These are phyloP conservation scores for Mimumesa dahlbomi DNA, from an alignment of 2,888 invertebrate genomes.

Conservation along the genomic window DNA sequence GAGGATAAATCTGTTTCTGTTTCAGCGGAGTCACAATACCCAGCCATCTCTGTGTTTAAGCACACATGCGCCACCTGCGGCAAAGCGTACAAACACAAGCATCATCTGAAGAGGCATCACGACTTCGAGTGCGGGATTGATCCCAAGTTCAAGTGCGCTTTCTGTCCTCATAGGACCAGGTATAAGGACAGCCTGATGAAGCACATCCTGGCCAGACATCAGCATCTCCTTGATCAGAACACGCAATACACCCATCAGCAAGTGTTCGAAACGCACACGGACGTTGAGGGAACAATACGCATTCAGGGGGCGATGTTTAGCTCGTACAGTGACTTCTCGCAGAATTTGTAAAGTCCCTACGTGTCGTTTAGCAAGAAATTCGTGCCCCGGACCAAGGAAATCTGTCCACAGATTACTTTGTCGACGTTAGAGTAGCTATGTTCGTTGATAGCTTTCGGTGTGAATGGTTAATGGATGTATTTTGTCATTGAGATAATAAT, in stretches of 20 bases:
- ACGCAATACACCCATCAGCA: slow-evolving; percentile 48
- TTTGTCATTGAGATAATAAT: no score
- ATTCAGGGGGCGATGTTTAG: slow-evolving; percentile 47
- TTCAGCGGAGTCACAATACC: slow-evolving; percentile 56
- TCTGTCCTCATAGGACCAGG: slow-evolving; percentile 79
- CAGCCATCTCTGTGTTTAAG: slow-evolving; percentile 38
- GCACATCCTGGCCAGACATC: slow-evolving; percentile 74
- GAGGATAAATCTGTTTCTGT: slow-evolving; percentile 50
- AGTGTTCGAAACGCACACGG: slow-evolving; percentile 32
- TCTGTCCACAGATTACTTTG: no score
- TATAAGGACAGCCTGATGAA: slow-evolving; percentile 76
- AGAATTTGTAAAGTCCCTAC: slow-evolving; percentile 37
- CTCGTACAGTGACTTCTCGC: slow-evolving; percentile 56
- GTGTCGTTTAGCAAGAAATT: background rate
- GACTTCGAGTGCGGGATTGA: slow-evolving; percentile 81
- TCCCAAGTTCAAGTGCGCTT: slow-evolving; percentile 79
- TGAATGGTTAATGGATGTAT: no score
- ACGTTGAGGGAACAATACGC: slow-evolving; percentile 37
- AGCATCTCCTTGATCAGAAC: slow-evolving; percentile 58
- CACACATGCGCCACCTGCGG: slow-evolving; percentile 73
- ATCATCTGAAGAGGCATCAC: slow-evolving; percentile 75
- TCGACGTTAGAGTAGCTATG: no score
- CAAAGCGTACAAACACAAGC: slow-evolving; percentile 75
- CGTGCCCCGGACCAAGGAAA: no score
- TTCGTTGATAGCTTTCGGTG: no score